Evolutionary conservation across 2,797 vertebrate genomes (phyloP).

Genomic region (Poecilia gillii): DNA sequence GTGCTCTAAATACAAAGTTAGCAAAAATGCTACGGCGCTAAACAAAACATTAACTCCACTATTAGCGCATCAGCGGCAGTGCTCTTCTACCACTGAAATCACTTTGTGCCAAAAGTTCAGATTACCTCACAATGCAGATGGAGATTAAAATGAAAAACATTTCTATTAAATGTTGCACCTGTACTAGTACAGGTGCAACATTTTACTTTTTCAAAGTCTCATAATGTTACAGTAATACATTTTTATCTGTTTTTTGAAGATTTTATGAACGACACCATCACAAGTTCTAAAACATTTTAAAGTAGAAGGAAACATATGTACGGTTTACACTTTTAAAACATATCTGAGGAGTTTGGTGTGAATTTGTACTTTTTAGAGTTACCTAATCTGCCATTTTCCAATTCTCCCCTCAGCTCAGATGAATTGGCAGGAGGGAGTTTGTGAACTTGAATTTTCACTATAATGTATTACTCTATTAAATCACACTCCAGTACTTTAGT

Average conservation of each 20-base stretch:
- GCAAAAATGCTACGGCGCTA: no score
- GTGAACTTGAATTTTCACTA: not conserved
- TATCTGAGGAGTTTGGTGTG: not conserved
- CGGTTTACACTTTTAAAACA: not conserved
- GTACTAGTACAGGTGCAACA: not conserved
- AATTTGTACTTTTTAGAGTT: not conserved
- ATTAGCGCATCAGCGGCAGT: no score
- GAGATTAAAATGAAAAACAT: not conserved
- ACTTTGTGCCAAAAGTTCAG: not conserved
- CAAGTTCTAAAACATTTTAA: not conserved
- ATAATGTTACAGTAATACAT: not conserved
- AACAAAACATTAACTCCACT: no score
- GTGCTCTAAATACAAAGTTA: no score
- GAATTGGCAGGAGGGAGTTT: not conserved
- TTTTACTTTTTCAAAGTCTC: not conserved
- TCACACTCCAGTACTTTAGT: not conserved
- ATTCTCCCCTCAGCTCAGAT: not conserved
- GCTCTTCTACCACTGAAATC: no score
- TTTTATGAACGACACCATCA: not conserved
- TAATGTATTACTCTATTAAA: not conserved
- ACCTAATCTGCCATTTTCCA: not conserved
- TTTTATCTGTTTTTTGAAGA: not conserved
- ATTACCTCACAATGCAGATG: not conserved
- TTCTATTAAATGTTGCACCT: not conserved
- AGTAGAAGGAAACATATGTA: not conserved